A percentile compares a stretch with the other conserved stretches of the same genome.
phyloP scores from a whole-genome alignment of 2,113 vertebrate species.

The Lathamus discolor region DNA sequence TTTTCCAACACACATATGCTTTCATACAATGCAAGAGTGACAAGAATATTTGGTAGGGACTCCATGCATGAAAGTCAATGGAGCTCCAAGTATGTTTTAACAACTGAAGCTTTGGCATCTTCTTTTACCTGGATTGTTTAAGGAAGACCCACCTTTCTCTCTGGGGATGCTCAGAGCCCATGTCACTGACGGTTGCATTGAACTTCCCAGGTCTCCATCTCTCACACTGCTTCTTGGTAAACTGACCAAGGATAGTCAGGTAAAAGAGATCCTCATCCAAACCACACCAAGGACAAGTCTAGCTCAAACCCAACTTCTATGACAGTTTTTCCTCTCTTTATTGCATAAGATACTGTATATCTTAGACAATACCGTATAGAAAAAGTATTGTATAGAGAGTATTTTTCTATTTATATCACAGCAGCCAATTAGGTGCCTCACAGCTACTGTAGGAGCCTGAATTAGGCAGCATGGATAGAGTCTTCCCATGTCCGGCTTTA shows the following conservation, averaged over 20 bases:
- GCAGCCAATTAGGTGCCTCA: background rate
- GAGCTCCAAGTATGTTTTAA: background rate
- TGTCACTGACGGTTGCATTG: too few relatives aligned
- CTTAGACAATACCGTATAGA: background rate
- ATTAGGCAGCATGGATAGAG: background rate
- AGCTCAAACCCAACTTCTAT: background rate
- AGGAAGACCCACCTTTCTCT: background rate
- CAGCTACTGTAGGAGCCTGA: background rate
- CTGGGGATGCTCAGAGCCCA: background rate
- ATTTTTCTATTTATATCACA: background rate
- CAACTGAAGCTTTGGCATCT: background rate
- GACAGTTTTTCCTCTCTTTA: background rate
- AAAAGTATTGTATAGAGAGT: background rate
- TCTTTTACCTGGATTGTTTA: background rate
- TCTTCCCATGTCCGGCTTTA: background rate
- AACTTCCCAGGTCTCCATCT: background rate
- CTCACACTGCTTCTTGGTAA: fast-evolving
- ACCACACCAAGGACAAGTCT: background rate
- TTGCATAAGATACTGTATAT: background rate
- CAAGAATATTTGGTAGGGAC: background rate
- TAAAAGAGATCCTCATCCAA: background rate
- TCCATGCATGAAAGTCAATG: fast-evolving
- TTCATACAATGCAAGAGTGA: background rate
- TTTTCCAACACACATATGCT: background rate
- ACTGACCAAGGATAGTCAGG: background rate